These are phyloP conservation scores for Drosophila kanapiae DNA, from an alignment of 1,140 invertebrate species.

Conservation along the genomic window DNA sequence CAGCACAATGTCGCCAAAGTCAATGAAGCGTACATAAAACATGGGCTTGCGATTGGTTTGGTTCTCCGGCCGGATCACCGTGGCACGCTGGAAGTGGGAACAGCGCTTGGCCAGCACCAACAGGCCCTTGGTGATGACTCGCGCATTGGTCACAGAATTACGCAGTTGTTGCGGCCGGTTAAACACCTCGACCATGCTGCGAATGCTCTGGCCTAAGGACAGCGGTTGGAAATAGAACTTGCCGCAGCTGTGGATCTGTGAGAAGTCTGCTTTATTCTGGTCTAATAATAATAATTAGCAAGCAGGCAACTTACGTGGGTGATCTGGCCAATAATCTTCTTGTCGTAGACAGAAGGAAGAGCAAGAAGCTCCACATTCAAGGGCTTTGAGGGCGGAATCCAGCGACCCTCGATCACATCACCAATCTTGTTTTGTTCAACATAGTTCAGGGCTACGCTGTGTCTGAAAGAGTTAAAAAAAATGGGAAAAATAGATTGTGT, in stretches of 20 bases:
- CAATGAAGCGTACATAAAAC: slow-evolving; percentile 90
- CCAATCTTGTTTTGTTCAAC: slow-evolving; percentile 64
- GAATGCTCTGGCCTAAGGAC: slow-evolving; percentile 36
- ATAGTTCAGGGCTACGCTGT: slow-evolving; percentile 46
- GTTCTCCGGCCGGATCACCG: slow-evolving; percentile 56
- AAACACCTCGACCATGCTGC: slow-evolving; percentile 59
- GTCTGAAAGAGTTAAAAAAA: slow-evolving; percentile 29
- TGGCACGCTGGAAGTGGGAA: slow-evolving; percentile 60
- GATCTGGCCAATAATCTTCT: slow-evolving; percentile 58
- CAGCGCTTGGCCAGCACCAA: slow-evolving; percentile 84
- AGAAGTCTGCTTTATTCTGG: neutral
- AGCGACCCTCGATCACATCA: slow-evolving; percentile 57
- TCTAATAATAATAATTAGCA: neutral
- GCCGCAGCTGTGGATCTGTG: slow-evolving; percentile 66
- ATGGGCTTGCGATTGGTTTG: slow-evolving; percentile 29
- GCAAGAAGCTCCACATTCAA: slow-evolving; percentile 67
- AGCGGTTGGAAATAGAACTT: slow-evolving; percentile 80
- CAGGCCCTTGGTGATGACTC: slow-evolving; percentile 61
- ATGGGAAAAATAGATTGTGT: neutral
- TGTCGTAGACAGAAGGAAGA: slow-evolving; percentile 72
- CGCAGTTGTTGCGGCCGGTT: slow-evolving; percentile 51
- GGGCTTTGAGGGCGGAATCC: slow-evolving; percentile 55
- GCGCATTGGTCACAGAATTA: slow-evolving; percentile 20
- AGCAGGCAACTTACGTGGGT: slow-evolving; percentile 58
- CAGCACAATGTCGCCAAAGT: slow-evolving; percentile 89